Conservation (phyloP, 2,888 invertebrate species). For the Podabrus alpinus region DNA sequence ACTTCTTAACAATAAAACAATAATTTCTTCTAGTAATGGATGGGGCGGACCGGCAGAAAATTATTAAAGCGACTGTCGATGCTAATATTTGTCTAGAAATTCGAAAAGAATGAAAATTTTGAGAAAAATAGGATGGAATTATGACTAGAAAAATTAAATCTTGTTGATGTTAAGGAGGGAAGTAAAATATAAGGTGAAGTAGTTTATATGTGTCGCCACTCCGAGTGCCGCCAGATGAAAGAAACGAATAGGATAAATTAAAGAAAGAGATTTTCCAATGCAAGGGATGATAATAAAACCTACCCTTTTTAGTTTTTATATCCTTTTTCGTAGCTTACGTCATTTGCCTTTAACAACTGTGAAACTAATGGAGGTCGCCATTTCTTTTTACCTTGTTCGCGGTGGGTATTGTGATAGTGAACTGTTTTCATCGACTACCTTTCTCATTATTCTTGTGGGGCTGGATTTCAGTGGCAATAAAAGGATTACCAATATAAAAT, state of each 20-base stretch:
- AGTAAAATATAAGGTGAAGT: conserved; percentile 34
- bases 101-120: no score
- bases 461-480: conserved; percentile 45
- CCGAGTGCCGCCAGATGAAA: conserved; percentile 42
- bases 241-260: conserved; percentile 48
- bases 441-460: conserved; percentile 49
- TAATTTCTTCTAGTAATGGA: no score
- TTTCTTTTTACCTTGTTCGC: conserved; percentile 48
- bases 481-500: conserved; percentile 43
- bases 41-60: no score
- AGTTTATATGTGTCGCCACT: conserved; percentile 46
- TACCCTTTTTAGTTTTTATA: conserved; percentile 39
- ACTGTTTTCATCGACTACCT: conserved; percentile 44
- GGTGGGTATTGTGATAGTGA: conserved; percentile 45
- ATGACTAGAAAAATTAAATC: background rate
- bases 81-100: no score
- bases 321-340: conserved; percentile 45
- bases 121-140: no score
- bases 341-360: conserved; percentile 54
- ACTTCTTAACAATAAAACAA: no score
- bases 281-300: conserved; percentile 50
- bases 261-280: conserved; percentile 45
- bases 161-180: conserved; percentile 19
- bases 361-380: conserved; percentile 53
- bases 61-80: no score